Percentiles rank a stretch among this genome's conserved stretches.
phyloP scores from a whole-genome alignment of 2,797 vertebrate species.

The Carcharodon carcharias region DNA sequence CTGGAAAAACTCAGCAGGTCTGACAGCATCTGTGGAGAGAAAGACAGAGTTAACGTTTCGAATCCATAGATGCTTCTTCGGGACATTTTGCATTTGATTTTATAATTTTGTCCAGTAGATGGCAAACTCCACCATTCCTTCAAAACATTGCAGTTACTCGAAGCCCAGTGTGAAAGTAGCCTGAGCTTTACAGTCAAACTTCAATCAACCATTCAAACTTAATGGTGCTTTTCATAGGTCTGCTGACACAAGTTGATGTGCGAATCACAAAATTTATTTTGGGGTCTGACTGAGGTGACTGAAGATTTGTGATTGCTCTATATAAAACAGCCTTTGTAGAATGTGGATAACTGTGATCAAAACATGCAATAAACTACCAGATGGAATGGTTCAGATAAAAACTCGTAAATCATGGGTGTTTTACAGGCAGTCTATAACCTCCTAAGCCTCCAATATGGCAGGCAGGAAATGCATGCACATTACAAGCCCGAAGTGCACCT shows the following conservation, averaged over 20 bases:
- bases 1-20: too few species aligned
- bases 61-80: too few species aligned
- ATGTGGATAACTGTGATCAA: neutral
- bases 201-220: neutral
- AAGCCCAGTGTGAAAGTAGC: neutral
- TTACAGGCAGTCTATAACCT: neutral
- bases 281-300: neutral
- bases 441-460: neutral
- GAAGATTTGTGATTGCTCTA: neutral
- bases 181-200: slow-evolving; percentile 5
- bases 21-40: too few species aligned
- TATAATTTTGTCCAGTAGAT: slow-evolving; percentile 22
- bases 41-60: too few species aligned
- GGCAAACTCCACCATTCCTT: slow-evolving; percentile 23
- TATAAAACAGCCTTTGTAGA: neutral
- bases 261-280: neutral
- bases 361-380: neutral
- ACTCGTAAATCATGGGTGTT: neutral
- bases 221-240: neutral
- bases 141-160: neutral
- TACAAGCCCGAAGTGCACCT: neutral
- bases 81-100: neutral
- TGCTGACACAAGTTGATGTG: too few species aligned
- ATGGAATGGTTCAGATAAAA: neutral
- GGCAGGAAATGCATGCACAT: neutral